Base-by-base conservation (phyloP, 2,113 vertebrate genomes). In the Cepphus grylle region DNA sequence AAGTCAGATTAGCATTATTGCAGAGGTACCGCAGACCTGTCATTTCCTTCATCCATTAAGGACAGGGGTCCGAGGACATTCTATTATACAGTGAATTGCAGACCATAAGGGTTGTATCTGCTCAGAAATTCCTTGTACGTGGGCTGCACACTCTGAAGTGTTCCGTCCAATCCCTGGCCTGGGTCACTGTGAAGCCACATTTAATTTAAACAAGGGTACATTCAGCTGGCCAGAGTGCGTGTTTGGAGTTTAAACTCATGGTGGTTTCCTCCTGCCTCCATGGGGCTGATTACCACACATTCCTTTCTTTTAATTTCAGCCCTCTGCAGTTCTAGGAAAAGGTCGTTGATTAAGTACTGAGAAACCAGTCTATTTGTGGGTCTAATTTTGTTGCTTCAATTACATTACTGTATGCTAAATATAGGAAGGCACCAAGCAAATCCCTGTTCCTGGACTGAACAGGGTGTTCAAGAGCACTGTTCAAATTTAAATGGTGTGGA, bases 391-490 rank as follows among this genome's bases (percentile, higher is more conserved):
- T 87, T 96, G 91, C 94, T 95, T 97, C 87, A 91, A 40, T 94
- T 95, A 94, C 71, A 88, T 96, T 97, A 96, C 96, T 95, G 94
- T 97, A 97, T 88, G 85, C 94, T 97, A 97, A 97, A 97, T 97
- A 96, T 96, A 97, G 95, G 86, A 81, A 90, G 69, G 62, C 81
- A 92, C 43, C 65, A 85, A 96, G 92, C 96, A 95, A 80, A 90
- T 80, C 83, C 79, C 53, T 43, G 79, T 93, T 96, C 70, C 87
- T 87, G 84, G 73, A 52, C 86, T 95, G 96, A 95, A 95, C 86
- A 92, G 93, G 63, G 94, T 93, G 96, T 96, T 95, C 94, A 55
- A 49, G 87, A 94, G 80, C 61, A 52, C 81, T 86, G 56, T 55
- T 90, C 59, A 92, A 86, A 91, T 92, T 84, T 82, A 94, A 96